These are phyloP conservation scores for Eumerus sabulonum DNA, from an alignment of 2,888 invertebrate species.

Conservation along the genomic window DNA sequence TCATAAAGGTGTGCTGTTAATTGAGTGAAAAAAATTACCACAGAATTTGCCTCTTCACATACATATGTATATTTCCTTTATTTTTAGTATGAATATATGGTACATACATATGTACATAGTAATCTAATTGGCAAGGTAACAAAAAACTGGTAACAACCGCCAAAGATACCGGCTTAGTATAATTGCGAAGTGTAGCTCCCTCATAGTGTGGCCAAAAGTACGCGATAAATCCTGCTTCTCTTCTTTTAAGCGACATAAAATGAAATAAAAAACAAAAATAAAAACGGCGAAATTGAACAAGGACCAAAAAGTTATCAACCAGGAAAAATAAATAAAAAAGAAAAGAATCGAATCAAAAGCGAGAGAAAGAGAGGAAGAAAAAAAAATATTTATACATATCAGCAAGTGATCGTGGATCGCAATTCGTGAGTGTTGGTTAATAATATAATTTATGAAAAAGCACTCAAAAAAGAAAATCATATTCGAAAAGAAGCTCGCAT, in stretches of 20 bases:
- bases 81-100: too few relatives aligned
- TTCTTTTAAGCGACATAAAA: background rate
- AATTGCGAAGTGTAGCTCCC: constrained; percentile 12
- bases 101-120: too few relatives aligned
- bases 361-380: constrained; percentile 20
- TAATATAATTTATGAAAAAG: constrained; percentile 20
- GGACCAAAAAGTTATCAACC: constrained; percentile 38
- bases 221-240: constrained; percentile 15
- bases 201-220: constrained; percentile 38
- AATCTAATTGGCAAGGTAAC: constrained; percentile 15
- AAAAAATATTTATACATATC: constrained; percentile 36
- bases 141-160: too few relatives aligned
- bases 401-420: constrained; percentile 48
- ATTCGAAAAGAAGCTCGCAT: constrained; percentile 42
- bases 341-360: constrained; percentile 19
- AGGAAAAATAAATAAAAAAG: constrained; percentile 12
- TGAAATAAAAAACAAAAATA: constrained; percentile 29
- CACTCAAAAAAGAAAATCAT: too few relatives aligned
- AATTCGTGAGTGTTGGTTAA: constrained; percentile 44
- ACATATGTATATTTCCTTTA: constrained; percentile 4
- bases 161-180: background rate
- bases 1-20: background rate
- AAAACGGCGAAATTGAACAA: constrained; percentile 14
- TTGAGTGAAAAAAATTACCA: background rate
- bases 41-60: background rate